Base-by-base conservation (phyloP, 2,888 invertebrate species). In the Athalia cordata region DNA sequence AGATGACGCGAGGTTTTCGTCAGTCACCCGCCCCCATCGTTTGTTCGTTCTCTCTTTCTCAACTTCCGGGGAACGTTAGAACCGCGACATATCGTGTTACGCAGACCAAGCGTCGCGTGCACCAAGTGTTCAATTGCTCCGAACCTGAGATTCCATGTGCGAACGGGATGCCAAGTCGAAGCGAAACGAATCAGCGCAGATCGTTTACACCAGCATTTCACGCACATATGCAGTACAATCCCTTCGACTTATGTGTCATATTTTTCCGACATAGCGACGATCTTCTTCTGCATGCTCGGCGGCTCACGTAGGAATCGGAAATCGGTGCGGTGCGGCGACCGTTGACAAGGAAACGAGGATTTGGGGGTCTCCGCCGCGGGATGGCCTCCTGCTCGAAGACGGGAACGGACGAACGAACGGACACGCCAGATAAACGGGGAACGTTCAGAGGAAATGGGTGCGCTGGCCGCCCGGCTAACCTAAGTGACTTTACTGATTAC, bases 401-500 rank as follows among this genome's bases (percentile, higher is more conserved):
- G 52, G 59, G 47, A 72, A 72, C 59, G 72, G n/a, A 61, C 62
- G 13, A 15, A 43, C 61, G 55, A 8, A 68, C 49, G 64, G 75
- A 75, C 75, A 75, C 75, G 75, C 62, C 75, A 75, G 75, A 75
- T 75, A 75, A 75, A 75, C 64, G 29, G 75, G 62, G 50, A 75
- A 61, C 50, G 64, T 75, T 64, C 62, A 43, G 64, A 64, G 75
- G 64, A 75, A 75, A 62, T 61, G 75, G 75, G 61, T 61, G 62
- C 62, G 62, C 64, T 75, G 79, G 59, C 78, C 66, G 77, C 75
- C 66, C 65, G 77, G 68, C 74, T 66, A 77, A 74, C 78, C 78
- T 79, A 78, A 80, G 81, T 78, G 80, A 76, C 77, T 80, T 76
- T 78, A 78, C 77, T 66, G 75, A 79, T 65, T 79, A 78, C 79